Evolutionary conservation across 2,113 vertebrate species (phyloP).

Genomic region (Pelecanus crispus): DNA sequence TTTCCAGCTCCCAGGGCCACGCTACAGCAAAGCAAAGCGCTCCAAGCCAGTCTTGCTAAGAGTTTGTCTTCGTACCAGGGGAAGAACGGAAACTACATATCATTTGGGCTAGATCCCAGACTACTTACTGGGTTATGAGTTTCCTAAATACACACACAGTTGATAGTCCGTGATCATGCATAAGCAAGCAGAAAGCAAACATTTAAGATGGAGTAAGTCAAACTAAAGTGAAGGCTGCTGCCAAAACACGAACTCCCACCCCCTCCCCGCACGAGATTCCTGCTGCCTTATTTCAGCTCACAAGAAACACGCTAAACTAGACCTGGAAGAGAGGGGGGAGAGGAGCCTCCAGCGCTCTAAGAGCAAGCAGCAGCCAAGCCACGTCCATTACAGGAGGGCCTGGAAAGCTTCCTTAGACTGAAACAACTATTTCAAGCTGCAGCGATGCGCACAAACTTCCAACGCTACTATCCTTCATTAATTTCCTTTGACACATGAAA

Average conservation of each 20-base stretch:
- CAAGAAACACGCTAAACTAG: neutral
- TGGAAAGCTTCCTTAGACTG: neutral
- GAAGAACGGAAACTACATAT: rapidly evolving
- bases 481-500: neutral
- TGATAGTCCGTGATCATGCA: rapidly evolving
- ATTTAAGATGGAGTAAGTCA: neutral
- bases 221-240: neutral
- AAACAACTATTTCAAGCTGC: no score
- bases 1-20: neutral
- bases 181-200: neutral
- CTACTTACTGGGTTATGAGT: neutral
- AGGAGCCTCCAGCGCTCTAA: rapidly evolving
- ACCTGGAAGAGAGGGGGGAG: no score
- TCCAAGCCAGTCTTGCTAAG: neutral
- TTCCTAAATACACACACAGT: neutral
- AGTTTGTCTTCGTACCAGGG: neutral
- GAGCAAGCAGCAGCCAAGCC: neutral
- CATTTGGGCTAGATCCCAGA: neutral
- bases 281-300: neutral
- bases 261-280: neutral
- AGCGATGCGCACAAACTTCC: neutral
- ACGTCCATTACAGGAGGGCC: rapidly evolving
- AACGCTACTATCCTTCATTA: neutral
- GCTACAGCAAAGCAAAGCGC: neutral
- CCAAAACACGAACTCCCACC: neutral